A percentile compares a stretch with the other conserved stretches of the same genome.
These are phyloP conservation scores for Apodemia mormo DNA, from an alignment of 2,888 invertebrate genomes.

Conservation along the genomic window DNA sequence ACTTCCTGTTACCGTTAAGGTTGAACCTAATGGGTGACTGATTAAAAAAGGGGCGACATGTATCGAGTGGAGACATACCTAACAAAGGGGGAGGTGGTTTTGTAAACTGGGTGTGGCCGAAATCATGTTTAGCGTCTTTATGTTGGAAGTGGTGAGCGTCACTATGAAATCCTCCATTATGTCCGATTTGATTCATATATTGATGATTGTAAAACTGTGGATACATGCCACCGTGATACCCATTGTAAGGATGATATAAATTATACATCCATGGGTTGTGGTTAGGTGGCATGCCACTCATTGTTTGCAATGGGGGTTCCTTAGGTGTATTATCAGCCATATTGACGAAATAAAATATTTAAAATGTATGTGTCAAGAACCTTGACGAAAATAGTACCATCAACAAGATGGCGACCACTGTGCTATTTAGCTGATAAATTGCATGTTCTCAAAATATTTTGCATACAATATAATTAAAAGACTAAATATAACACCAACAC, in stretches of 20 bases:
- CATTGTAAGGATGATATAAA: conserved; percentile 64
- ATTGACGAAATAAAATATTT: conserved; percentile 17
- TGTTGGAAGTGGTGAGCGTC: conserved; percentile 60
- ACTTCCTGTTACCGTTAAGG: conserved; percentile 65
- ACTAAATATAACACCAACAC: neutral
- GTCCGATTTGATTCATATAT: conserved; percentile 70
- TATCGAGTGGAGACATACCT: conserved; percentile 71
- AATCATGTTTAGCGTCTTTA: conserved; percentile 53
- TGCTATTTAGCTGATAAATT: neutral
- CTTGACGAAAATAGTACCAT: conserved; percentile 18
- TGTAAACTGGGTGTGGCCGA: conserved; percentile 55
- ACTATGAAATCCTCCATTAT: conserved; percentile 46
- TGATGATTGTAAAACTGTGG: conserved; percentile 75
- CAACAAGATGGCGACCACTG: conserved; percentile 22
- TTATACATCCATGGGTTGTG: conserved; percentile 73
- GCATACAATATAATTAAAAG: neutral
- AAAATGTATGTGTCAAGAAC: conserved; percentile 18
- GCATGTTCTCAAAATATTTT: neutral
- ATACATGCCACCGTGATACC: conserved; percentile 70
- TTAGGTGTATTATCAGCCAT: conserved; percentile 71
- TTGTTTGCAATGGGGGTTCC: conserved; percentile 72
- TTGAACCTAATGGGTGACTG: conserved; percentile 76
- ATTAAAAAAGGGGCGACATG: conserved; percentile 68
- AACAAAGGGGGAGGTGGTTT: conserved; percentile 68
- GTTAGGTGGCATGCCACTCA: conserved; percentile 68